These are phyloP conservation scores for Phaethornis superciliosus DNA, from an alignment of 2,113 vertebrate species.

Conservation along the genomic window DNA sequence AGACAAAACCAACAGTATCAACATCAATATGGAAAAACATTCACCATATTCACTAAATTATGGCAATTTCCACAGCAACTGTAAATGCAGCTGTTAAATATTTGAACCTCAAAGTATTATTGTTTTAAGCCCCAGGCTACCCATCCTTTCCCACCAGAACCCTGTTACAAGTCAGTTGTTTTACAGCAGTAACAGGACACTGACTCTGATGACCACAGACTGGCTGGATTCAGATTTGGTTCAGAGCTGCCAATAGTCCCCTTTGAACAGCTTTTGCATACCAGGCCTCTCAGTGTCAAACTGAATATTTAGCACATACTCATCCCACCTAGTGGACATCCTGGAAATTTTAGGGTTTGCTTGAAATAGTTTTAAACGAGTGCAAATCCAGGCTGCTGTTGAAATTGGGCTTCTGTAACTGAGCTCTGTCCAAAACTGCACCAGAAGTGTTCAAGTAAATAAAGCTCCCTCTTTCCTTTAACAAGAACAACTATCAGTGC, in stretches of 20 bases:
- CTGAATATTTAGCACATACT: neutral
- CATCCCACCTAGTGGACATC: neutral
- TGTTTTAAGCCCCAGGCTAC: neutral
- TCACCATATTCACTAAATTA: neutral
- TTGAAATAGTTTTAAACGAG: neutral
- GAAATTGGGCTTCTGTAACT: neutral
- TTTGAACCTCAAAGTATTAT: neutral
- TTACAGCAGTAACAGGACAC: neutral
- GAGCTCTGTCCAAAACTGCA: neutral
- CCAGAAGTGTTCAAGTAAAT: neutral
- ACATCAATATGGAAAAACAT: neutral
- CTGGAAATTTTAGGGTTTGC: rapidly evolving
- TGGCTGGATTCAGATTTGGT: neutral
- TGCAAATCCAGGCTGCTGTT: neutral
- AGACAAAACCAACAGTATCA: neutral
- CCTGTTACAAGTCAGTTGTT: neutral
- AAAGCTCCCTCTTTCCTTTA: neutral
- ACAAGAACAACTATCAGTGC: neutral
- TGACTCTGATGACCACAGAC: neutral
- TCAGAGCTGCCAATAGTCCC: neutral
- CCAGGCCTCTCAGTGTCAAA: neutral
- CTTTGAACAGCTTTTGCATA: neutral
- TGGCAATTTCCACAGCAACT: neutral
- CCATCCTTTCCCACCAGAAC: neutral
- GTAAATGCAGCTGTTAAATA: neutral